A percentile compares a stretch with the other conserved stretches of the same genome.
phyloP scores from a whole-genome alignment of 1,140 invertebrate genomes.

The Pseudomyrmex sp. region DNA sequence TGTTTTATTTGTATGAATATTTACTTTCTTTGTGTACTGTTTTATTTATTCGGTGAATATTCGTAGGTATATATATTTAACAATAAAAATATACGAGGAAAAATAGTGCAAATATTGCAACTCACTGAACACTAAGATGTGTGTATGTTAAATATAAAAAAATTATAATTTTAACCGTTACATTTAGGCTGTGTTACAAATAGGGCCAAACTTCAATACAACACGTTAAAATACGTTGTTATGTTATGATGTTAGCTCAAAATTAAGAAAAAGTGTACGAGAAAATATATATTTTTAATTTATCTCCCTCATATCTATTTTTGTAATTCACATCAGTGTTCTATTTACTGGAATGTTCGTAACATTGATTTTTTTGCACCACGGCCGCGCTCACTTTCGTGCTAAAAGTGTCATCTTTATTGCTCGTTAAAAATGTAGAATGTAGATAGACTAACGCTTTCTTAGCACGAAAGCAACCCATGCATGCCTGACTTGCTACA shows the following conservation, averaged over 20 bases:
- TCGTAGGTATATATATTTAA: neutral
- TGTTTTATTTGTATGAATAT: constrained; percentile 38
- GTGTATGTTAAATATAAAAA: too few species aligned
- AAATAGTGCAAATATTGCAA: neutral
- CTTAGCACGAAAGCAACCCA: too few species aligned
- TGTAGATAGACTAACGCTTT: too few species aligned
- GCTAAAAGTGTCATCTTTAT: too few species aligned
- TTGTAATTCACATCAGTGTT: neutral
- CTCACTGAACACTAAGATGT: too few species aligned
- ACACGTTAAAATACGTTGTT: neutral
- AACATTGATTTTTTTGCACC: too few species aligned
- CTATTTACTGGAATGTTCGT: too few species aligned
- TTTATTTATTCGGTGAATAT: constrained; percentile 20
- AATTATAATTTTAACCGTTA: neutral
- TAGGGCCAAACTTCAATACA: too few species aligned
- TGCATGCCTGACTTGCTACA: constrained; percentile 59
- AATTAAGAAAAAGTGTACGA: neutral
- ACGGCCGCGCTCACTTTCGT: too few species aligned
- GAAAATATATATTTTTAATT: neutral
- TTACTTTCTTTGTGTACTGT: neutral
- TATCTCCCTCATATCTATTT: neutral
- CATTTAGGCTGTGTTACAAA: neutral
- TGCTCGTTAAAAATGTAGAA: too few species aligned
- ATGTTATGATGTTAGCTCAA: neutral
- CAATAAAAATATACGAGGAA: neutral